phyloP scores from a whole-genome alignment of 2,888 invertebrate species.

The Pteria penguin region DNA sequence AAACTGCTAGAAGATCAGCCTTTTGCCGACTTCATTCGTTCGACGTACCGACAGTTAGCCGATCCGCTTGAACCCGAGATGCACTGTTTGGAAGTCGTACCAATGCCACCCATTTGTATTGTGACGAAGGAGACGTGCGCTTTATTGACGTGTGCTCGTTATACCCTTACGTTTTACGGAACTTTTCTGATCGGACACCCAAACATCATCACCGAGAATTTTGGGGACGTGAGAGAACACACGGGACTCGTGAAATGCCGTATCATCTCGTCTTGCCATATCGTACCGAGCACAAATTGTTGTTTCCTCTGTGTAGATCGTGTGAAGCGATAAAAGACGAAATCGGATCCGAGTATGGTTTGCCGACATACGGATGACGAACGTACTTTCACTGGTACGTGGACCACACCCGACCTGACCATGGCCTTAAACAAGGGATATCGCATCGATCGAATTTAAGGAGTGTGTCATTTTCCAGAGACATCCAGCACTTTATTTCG shows the following conservation, averaged over 20 bases:
- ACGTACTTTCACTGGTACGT: slow-evolving; percentile 39
- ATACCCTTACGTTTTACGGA: slow-evolving; percentile 22
- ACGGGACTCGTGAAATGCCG: slow-evolving; percentile 6
- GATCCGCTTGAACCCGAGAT: background rate
- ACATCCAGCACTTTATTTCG: slow-evolving; percentile 61
- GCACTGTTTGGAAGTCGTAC: no score
- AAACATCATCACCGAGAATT: slow-evolving; percentile 11
- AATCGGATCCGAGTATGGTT: no score
- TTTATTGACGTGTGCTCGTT: slow-evolving; percentile 26
- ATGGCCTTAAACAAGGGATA: slow-evolving; percentile 28
- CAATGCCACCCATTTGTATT: slow-evolving; percentile 10
- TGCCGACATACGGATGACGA: slow-evolving; percentile 22
- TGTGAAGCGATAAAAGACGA: no score
- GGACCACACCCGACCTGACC: slow-evolving; percentile 42
- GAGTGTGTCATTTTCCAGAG: slow-evolving; percentile 40
- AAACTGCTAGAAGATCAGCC: background rate
- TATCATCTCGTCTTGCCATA: slow-evolving; percentile 18
- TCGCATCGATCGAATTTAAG: slow-evolving; percentile 20
- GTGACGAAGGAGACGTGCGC: slow-evolving; percentile 1
- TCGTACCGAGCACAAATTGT: background rate
- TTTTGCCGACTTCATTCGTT: background rate
- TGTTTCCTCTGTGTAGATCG: slow-evolving; percentile 23
- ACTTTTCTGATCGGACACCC: slow-evolving; percentile 22
- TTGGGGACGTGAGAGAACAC: slow-evolving; percentile 3
- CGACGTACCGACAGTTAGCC: background rate